Conservation (phyloP, 2,113 vertebrate species). For the Odontesthes bonariensis region DNA sequence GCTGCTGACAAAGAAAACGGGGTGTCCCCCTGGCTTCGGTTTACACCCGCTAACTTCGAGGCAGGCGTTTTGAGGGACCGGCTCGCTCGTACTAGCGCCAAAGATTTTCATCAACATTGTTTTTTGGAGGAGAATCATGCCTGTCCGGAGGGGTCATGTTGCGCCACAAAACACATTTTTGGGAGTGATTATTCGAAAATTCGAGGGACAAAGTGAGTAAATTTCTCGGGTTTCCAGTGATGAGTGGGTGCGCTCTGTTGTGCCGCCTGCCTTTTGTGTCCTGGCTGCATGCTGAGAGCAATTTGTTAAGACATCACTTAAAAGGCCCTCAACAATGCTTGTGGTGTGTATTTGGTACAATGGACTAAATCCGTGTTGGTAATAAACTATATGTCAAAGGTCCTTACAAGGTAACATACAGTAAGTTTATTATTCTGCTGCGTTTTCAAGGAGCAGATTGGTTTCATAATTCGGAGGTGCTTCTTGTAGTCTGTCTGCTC, state of each 20-base stretch:
- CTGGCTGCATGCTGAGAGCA: neutral
- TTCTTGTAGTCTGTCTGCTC: too few species aligned
- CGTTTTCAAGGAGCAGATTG: too few species aligned
- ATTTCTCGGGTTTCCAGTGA: conserved; percentile 15
- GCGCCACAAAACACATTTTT: conserved; percentile 97
- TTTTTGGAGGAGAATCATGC: conserved; percentile 85
- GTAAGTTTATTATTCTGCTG: too few species aligned
- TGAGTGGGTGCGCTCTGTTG: conserved; percentile 21
- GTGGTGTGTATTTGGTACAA: too few species aligned
- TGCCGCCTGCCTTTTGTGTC: conserved; percentile 48
- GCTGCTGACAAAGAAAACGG: conserved; percentile 86
- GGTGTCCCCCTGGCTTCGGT: conserved; percentile 82
- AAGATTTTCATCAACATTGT: conserved; percentile 51
- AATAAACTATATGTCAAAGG: too few species aligned
- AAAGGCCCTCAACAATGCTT: too few species aligned
- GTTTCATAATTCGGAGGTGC: too few species aligned
- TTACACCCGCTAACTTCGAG: conserved; percentile 76
- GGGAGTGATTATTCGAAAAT: conserved; percentile 97
- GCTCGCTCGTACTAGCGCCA: conserved; percentile 69
- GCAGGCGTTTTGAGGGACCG: conserved; percentile 69
- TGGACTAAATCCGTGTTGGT: too few species aligned
- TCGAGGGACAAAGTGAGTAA: conserved; percentile 98
- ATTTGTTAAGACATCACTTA: too few species aligned
- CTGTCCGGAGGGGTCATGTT: conserved; percentile 96
- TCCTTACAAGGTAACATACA: too few species aligned